Percentiles rank a stretch among this genome's conserved stretches.
Evolutionary conservation across 2,113 vertebrate species (phyloP).

Genomic region (Sander lucioperca): DNA sequence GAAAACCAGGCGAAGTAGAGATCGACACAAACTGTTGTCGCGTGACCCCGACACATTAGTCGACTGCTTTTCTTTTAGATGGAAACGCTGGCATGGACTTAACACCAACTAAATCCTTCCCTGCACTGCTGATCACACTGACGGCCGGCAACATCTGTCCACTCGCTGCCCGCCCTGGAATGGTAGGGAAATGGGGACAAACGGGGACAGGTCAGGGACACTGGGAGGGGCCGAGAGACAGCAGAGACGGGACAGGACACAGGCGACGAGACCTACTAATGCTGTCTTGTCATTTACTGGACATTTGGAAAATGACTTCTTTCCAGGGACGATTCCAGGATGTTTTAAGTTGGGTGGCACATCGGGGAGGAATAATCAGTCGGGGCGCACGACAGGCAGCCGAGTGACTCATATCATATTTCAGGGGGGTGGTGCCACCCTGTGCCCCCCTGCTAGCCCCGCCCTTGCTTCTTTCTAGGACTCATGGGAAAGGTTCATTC

Average conservation of each 20-base stretch:
- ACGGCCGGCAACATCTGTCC: slow-evolving; percentile 68
- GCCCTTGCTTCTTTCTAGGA: no score
- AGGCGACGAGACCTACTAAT: neutral
- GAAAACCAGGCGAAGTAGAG: neutral
- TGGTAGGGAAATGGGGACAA: slow-evolving; percentile 6
- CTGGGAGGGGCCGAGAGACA: neutral
- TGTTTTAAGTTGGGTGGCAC: neutral
- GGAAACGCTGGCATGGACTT: slow-evolving; percentile 43
- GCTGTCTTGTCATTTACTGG: neutral
- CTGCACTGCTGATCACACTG: slow-evolving; percentile 58
- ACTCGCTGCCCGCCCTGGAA: slow-evolving; percentile 16
- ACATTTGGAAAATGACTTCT: neutral
- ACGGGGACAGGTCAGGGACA: slow-evolving; percentile 33
- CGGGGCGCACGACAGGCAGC: no score
- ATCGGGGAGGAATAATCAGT: no score
- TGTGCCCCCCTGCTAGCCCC: no score
- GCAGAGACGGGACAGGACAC: neutral
- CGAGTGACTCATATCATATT: no score
- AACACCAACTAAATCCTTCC: slow-evolving; percentile 65
- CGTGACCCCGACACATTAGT: slow-evolving; percentile 24
- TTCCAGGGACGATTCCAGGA: neutral
- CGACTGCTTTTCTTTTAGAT: slow-evolving; percentile 24
- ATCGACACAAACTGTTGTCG: neutral
- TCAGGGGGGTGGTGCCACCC: no score
- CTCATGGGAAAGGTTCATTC: no score